Base-by-base conservation (phyloP, 2,888 invertebrate species). In the Nemoura dubitans region DNA sequence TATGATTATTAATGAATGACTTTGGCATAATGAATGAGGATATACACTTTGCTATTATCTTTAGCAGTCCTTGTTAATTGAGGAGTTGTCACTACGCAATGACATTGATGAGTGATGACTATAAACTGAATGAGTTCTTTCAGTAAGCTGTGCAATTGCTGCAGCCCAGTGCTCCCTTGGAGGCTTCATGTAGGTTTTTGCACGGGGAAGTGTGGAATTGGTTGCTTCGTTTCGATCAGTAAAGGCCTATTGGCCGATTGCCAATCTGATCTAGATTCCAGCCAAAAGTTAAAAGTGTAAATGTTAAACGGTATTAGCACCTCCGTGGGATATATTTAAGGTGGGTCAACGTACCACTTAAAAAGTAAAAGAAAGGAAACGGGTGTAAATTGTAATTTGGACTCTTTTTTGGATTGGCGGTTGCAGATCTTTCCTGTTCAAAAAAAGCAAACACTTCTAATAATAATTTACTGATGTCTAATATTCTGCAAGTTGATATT, bases 281-380 rank as follows among this genome's bases (percentile, higher is more conserved):
- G 59, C 59, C 59, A 59, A 21, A 21, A 59, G 59, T 59, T 59
- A 59, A 59, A 59, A 59, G 36, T 36, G 36, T 59, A 59, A 59
- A 59, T 59, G 59, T 59, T 59, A 59, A 59, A 59, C 21, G 59
- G 59, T 59, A 59, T 59, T 59, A 59, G 59, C 59, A 59, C 59
- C 59, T 59, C 59, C 59, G 21, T 1, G 21, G 59, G 59, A 7
- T 59, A 59, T 16, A 21, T 59, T 59, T 59, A 59, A 59, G 59
- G 21, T 59, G 59, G 21, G 59, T 59, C 59, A 59, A 10, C 14
- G 59, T 21, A 59, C 59, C 59, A 59, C 59, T 59, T 59, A 59
- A 59, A 59, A 59, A 59, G 21, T 59, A 21, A 7, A 59, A 16
- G 59, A 59, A 59, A 59, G 59, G 59, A 59, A 59, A 1, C 59